Base-by-base conservation (phyloP, 2,113 vertebrate species). In the Melanocharis versteri region DNA sequence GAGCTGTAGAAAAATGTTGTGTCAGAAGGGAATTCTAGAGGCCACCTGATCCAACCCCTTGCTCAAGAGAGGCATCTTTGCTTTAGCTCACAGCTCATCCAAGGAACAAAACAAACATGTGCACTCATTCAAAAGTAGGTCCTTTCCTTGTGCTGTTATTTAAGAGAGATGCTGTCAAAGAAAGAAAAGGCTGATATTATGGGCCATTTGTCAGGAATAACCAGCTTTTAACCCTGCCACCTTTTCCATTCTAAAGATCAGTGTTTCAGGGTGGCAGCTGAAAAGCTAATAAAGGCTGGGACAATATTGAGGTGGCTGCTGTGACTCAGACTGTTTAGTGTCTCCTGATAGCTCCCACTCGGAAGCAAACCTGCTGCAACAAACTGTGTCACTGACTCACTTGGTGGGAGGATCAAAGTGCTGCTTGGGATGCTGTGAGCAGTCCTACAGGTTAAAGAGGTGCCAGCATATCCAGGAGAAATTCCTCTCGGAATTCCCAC, bases 301-400 rank as follows among this genome's bases (percentile, higher is more conserved):
- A 58, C 66, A 83, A 15, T 23, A 58, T 31, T 13, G 66, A 61
- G 58, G 80, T 20, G 50, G 39, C 53, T 87, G 66, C 90, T 30
- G 2, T 33, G 73, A 84, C 17, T 89, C 92, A 82, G n/a, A 7
- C 48, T 77, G 27, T 73, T 90, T 15, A 80, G 68, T 56, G 26
- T 54, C 48, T 90, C 57, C 47, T 47, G 81, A 58, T 40, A 73
- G 30, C n/a, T 84, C 35, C 42, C 17, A 23, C 28, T 47, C 54
- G 70, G 90, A 65, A 93, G 57, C 27, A 90, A 77, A 95, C 60
- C 82, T 93, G 65, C 77, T 89, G 73, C 81, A 64, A 79, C 62
- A 81, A 79, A 73, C 65, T 48, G 50, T 92, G 83, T 20, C 69
- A 72, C 64, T 80, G 81, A 79, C n/a, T 86, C 50, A 62, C 64